phyloP scores from a whole-genome alignment of 2,888 invertebrate genomes.

The Drosophila infuscata region DNA sequence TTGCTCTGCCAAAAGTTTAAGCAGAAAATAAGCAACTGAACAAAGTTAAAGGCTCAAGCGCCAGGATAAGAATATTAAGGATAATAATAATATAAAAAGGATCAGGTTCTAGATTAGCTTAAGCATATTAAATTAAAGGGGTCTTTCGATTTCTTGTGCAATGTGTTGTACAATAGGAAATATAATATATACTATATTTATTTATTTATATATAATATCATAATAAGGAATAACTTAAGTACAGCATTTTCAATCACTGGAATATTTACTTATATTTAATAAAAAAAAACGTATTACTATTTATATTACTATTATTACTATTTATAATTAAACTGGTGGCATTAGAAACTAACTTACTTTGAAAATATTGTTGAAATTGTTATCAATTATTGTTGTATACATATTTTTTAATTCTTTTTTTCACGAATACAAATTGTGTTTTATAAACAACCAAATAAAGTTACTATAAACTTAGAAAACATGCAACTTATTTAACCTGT shows the following conservation, averaged over 20 bases:
- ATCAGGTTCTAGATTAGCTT: neutral
- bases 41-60: neutral
- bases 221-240: neutral
- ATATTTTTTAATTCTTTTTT: neutral
- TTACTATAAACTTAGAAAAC: neutral
- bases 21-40: neutral
- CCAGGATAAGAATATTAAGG: neutral
- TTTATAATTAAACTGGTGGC: neutral
- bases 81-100: neutral
- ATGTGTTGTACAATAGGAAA: neutral
- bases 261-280: accelerated
- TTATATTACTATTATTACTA: too few species aligned
- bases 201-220: neutral
- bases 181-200: neutral
- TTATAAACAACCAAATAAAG: neutral
- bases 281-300: too few species aligned
- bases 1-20: conserved; percentile 8
- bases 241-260: neutral
- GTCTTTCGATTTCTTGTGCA: too few species aligned
- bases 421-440: neutral
- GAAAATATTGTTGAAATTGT: neutral
- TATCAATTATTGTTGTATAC: neutral
- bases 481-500: neutral
- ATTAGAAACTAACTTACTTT: neutral
- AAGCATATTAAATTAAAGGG: neutral